Percentiles rank a stretch among this genome's conserved stretches.
Evolutionary conservation across 2,113 vertebrate genomes (phyloP).

Genomic region (Scolopax mira): DNA sequence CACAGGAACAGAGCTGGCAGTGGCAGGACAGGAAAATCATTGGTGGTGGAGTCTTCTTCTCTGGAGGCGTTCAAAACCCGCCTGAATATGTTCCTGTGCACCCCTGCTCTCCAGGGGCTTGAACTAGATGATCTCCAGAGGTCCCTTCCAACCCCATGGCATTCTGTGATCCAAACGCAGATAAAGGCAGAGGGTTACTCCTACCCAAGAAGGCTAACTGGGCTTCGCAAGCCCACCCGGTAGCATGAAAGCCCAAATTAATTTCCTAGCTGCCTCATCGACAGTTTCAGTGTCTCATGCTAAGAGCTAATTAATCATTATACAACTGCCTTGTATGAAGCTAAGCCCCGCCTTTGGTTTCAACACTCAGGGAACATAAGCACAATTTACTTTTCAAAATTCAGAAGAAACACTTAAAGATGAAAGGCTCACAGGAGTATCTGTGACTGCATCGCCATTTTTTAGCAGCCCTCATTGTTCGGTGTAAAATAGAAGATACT

Average conservation of each 20-base stretch:
- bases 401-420: not conserved
- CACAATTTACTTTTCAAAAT: not conserved
- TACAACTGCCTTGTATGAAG: not conserved
- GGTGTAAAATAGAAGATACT: not conserved
- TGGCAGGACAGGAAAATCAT: not conserved
- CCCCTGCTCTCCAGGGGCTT: too few relatives aligned
- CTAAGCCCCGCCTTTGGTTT: not conserved
- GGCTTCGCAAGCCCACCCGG: not conserved
- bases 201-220: fast-evolving
- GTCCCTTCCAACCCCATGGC: too few relatives aligned
- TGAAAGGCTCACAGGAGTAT: not conserved
- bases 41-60: too few relatives aligned
- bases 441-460: not conserved
- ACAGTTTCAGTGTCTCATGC: fast-evolving
- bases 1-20: not conserved
- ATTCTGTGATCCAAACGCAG: not conserved
- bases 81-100: too few relatives aligned
- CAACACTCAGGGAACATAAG: not conserved
- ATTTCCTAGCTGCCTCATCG: not conserved
- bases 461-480: not conserved
- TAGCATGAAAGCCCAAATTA: not conserved
- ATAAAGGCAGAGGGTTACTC: not conserved
- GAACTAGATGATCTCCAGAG: too few relatives aligned
- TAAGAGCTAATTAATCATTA: not conserved
- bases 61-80: too few relatives aligned